Evolutionary conservation across 2,113 vertebrate species (phyloP), one percentile per base, ranked within the genome.

Genomic region (Zosterops japonicus): DNA sequence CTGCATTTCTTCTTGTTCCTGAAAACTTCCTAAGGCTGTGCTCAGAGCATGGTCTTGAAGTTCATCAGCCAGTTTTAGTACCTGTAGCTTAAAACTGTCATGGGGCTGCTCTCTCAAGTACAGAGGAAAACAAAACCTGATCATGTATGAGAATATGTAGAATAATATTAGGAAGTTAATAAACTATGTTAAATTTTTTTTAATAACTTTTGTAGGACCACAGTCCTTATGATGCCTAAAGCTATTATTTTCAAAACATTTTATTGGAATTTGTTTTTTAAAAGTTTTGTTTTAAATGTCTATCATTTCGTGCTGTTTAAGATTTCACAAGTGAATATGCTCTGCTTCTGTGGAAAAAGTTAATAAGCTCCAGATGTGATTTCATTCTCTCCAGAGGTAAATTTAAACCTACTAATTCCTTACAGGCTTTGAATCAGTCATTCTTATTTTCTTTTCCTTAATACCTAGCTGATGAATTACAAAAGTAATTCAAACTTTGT

Each of bases 351-450:
- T 91, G 49, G 83, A 69, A 91, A 83, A 95, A 95, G 81, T 81
- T 91, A 84, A 71, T 39, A 87, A 83, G 53, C 46, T 95, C 80
- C 94, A 97, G 85, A 94, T 97, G 96, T 83, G 76, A 80, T 89
- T 88, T 79, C 7, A 22, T 93, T 90, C 87, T 90, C 64, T 56
- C 35, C 39, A 52, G 80, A 96, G 77, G 83, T 88, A 55, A 31
- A 67, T 71, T 92, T 95, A 94, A 96, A 96, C 60, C 70, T 60
- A 50, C 19, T 79, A 59, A 75, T 89, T 82, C 75, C 55, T 83
- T 57, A 63, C 49, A 77, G 91, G 49, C 57, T 94, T 89, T 41
- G 35, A 75, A 67, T 87, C 60, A 86, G 56, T 63, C 53, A 47
- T 78, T 84, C 14, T 82, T 75, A 31, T 55, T 31, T 57, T 70